Base-by-base conservation (phyloP, 2,113 vertebrate genomes). In the Anolis sagrei region DNA sequence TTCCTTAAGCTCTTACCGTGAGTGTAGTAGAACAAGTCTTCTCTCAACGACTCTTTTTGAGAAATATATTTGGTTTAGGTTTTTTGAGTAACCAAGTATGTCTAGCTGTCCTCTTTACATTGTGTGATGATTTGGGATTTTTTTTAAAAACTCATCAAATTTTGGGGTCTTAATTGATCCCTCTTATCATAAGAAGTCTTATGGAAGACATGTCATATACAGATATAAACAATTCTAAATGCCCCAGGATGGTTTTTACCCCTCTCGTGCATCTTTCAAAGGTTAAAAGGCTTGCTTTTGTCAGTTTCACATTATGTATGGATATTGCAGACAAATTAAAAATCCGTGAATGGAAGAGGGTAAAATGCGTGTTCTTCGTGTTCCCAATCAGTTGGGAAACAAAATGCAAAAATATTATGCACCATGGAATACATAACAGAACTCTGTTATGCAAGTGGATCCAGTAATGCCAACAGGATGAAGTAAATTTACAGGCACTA, bases 401-500 rank as follows among this genome's bases (percentile, higher is more conserved):
- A 87, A 89, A 91, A 64, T 93, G 76, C 78, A 66, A 54, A 87
- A 91, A 32, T 76, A 49, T 73, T 89, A 2, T 89, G 83, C 72
- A 92, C 88, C 94, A 90, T 85, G 91, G 32, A 36, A 39, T 69
- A 49, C 49, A 39, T 51, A 75, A 25, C 54, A 51, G 69, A 75
- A 81, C 32, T 86, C 21, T 36, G 14, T 64, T 49, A 74, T 36
- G 25, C 66, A 80, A 86, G 75, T 23, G 58, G n/a, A 75, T 70
- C 81, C 64, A 74, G 18, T 75, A 36, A 81, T 81, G 48, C 29
- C n/a, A 75, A 36, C 84, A 89, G 84, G 88, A 32, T 95, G 92
- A 95, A 89, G 88, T 88, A 29, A 4, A 80, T 93, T 94, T 93
- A 88, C 85, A 93, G 94, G 89, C 93, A 81, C 88, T 87, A 27